Conservation (phyloP, 2,113 vertebrate genomes). For the Forbesichthys agassizii region DNA sequence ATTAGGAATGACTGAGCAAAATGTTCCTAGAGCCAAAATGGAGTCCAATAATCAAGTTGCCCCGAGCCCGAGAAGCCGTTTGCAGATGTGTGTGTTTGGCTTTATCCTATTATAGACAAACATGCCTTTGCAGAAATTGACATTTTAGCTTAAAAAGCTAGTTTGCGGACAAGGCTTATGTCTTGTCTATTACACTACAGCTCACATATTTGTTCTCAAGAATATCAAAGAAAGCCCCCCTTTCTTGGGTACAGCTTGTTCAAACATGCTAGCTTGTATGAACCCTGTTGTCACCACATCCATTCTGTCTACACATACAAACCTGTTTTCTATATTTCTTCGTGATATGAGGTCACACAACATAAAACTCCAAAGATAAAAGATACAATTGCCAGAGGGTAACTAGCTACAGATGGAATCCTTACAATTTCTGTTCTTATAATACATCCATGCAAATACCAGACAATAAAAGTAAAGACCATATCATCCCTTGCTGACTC, state of each 20-base stretch:
- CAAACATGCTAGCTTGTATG: constrained; percentile 42
- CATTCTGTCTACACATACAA: not conserved
- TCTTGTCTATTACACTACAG: constrained; percentile 30
- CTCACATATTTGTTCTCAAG: constrained; percentile 21
- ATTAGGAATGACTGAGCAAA: constrained; percentile 50
- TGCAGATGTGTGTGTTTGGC: constrained; percentile 33
- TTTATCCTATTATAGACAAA: constrained; percentile 19
- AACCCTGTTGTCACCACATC: not conserved
- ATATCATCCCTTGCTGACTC: constrained; percentile 4
- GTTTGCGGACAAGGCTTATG: constrained; percentile 26
- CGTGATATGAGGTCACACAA: constrained; percentile 42
- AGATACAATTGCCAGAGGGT: constrained; percentile 15
- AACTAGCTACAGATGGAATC: constrained; percentile 25
- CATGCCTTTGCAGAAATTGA: constrained; percentile 31
- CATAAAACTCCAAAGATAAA: constrained; percentile 16
- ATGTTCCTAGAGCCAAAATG: constrained; percentile 44
- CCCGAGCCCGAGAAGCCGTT: constrained; percentile 36
- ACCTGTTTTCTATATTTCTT: constrained; percentile 36
- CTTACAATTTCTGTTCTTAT: constrained; percentile 20
- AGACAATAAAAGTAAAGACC: constrained; percentile 26
- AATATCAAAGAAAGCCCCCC: constrained; percentile 44
- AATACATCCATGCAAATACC: not conserved
- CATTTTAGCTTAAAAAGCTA: constrained; percentile 11
- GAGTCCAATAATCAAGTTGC: constrained; percentile 44
- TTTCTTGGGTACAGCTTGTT: constrained; percentile 48